Percentiles rank a stretch among this genome's conserved stretches.
Evolutionary conservation across 2,888 invertebrate species (phyloP).

Genomic region (Acleris sparsana): DNA sequence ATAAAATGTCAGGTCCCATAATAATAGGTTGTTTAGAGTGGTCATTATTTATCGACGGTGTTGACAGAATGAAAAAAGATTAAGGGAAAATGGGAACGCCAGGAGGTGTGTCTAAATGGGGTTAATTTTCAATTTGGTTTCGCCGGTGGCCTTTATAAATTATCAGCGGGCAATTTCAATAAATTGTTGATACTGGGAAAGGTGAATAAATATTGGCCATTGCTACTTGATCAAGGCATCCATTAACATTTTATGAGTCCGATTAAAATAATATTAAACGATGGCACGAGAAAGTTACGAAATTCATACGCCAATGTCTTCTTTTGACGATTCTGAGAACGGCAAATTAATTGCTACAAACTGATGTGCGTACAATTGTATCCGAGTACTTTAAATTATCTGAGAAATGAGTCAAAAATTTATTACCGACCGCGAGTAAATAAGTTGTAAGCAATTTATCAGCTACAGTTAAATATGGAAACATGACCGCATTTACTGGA

Average conservation of each 20-base stretch:
- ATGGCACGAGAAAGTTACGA: slow-evolving; percentile 58
- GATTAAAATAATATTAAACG: slow-evolving; percentile 66
- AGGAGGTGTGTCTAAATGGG: slow-evolving; percentile 75
- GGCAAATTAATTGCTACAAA: slow-evolving; percentile 50
- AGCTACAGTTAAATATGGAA: slow-evolving; percentile 29
- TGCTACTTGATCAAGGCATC: slow-evolving; percentile 58
- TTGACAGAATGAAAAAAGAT: slow-evolving; percentile 74
- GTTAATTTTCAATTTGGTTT: slow-evolving; percentile 80
- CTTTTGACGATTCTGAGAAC: slow-evolving; percentile 49
- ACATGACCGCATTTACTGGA: slow-evolving; percentile 23
- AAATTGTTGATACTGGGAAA: slow-evolving; percentile 64
- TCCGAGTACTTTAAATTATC: slow-evolving; percentile 42
- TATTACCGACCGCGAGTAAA: slow-evolving; percentile 40
- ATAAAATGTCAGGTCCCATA: slow-evolving; percentile 78
- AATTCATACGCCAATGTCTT: slow-evolving; percentile 49
- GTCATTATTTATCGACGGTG: slow-evolving; percentile 77
- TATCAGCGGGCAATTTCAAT: slow-evolving; percentile 63
- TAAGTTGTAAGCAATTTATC: slow-evolving; percentile 31
- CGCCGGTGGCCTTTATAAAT: slow-evolving; percentile 77
- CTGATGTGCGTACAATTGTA: slow-evolving; percentile 41
- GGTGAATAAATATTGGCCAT: slow-evolving; percentile 64
- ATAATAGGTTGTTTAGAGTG: slow-evolving; percentile 77
- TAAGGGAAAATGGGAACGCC: slow-evolving; percentile 63
- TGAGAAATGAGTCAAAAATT: slow-evolving; percentile 40
- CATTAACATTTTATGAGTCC: slow-evolving; percentile 63